Conservation (phyloP, 2,113 vertebrate species). For the Lagopus muta region DNA sequence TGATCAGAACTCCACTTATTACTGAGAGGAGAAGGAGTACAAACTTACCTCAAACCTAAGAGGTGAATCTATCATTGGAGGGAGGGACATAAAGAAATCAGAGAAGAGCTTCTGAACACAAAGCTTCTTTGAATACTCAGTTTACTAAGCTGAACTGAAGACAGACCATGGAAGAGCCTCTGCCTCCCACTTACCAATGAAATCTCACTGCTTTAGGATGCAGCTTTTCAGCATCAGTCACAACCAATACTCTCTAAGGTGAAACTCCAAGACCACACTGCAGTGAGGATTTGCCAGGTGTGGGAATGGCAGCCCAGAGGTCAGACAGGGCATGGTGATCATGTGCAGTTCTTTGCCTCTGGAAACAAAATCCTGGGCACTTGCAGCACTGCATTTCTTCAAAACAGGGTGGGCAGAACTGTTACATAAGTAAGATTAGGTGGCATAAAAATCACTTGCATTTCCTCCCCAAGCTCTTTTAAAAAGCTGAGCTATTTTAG, state of each 20-base stretch:
- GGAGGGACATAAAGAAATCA: background rate
- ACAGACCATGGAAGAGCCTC: background rate
- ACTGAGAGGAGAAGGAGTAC: background rate
- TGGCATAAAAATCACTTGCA: background rate
- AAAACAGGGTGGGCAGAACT: background rate
- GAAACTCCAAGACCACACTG: fast-evolving
- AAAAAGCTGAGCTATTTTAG: background rate
- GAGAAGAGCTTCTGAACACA: background rate
- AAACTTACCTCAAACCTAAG: background rate
- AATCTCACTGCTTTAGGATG: fast-evolving
- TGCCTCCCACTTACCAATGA: background rate
- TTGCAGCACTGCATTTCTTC: background rate
- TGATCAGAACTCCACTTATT: background rate
- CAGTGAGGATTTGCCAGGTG: background rate
- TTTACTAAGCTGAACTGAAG: background rate
- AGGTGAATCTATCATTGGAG: background rate
- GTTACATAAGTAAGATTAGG: background rate
- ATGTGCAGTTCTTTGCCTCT: background rate
- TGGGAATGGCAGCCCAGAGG: background rate
- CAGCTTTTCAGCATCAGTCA: background rate
- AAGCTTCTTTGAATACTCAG: background rate
- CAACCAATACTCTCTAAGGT: background rate
- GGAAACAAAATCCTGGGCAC: background rate
- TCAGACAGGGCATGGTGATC: background rate
- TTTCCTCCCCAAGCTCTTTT: slow-evolving; percentile 4